phyloP scores from a whole-genome alignment of 2,888 invertebrate species.

The Microplitis deprimator region DNA sequence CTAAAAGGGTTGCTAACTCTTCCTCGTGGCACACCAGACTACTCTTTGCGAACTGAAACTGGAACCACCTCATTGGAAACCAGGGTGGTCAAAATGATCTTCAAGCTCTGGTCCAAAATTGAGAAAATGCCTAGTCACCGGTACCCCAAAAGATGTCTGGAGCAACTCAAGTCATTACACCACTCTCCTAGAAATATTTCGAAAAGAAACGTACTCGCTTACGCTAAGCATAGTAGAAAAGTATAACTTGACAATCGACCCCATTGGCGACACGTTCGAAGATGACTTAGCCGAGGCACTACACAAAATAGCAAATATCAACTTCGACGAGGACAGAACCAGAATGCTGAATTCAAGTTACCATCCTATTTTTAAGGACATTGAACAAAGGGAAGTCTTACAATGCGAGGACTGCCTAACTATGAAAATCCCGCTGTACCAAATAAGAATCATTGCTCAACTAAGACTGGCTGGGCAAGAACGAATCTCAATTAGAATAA shows the following conservation, averaged over 20 bases:
- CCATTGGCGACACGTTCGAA: not conserved
- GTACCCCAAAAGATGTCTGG: not conserved
- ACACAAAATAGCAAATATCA: not conserved
- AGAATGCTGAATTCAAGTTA: not conserved
- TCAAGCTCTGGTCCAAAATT: not conserved
- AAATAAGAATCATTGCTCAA: not conserved
- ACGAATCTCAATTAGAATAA: not conserved
- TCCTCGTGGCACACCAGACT: constrained; percentile 26
- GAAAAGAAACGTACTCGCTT: not conserved
- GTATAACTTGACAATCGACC: not conserved
- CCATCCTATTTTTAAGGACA: not conserved
- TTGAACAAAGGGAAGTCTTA: not conserved
- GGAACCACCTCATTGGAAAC: not conserved
- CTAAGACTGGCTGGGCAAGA: not conserved
- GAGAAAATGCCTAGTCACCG: not conserved
- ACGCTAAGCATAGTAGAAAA: not conserved
- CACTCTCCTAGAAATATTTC: not conserved
- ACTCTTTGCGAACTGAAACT: constrained; percentile 12
- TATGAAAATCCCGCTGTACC: not conserved
- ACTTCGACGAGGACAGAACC: not conserved
- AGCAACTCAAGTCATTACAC: not conserved
- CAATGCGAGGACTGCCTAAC: not conserved
- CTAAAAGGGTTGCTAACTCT: constrained; percentile 17
- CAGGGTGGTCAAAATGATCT: not conserved
- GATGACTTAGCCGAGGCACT: not conserved